Evolutionary conservation across 2,888 invertebrate genomes (phyloP).

Genomic region (Hesperia comma): DNA sequence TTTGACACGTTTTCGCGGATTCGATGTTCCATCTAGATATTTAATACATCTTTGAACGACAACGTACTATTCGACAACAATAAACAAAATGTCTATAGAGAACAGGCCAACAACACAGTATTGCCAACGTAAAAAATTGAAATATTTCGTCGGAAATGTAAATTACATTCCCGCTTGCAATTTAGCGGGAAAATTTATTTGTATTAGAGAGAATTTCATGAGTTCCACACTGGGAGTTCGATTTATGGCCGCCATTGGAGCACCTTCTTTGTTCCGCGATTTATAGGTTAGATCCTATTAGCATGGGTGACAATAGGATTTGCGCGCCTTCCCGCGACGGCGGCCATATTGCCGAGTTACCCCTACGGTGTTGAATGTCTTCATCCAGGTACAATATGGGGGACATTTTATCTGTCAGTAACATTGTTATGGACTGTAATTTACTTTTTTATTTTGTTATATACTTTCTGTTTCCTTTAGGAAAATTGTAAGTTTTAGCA

Average conservation of each 20-base stretch:
- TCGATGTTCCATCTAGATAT: too few species aligned
- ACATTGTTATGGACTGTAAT: too few species aligned
- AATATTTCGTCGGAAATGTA: conserved; percentile 25
- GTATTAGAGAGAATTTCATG: conserved; percentile 34
- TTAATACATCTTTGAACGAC: too few species aligned
- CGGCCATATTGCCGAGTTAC: too few species aligned
- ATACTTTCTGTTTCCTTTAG: too few species aligned
- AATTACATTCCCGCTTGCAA: conserved; percentile 32
- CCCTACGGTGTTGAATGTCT: too few species aligned
- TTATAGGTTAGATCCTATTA: conserved; percentile 34
- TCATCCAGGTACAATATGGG: too few species aligned
- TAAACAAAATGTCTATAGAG: background rate
- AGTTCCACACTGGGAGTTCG: conserved; percentile 24
- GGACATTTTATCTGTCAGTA: too few species aligned
- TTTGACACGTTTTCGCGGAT: too few species aligned
- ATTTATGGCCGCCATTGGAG: conserved; percentile 26
- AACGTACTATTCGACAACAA: background rate
- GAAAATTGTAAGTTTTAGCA: too few species aligned
- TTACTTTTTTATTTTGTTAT: too few species aligned
- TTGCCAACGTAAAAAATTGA: conserved; percentile 22
- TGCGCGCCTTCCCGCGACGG: background rate
- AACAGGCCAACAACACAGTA: conserved; percentile 10
- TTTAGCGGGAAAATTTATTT: conserved; percentile 34
- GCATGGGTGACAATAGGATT: conserved; percentile 26
- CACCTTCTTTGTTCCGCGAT: conserved; percentile 28